phyloP scores from a whole-genome alignment of 2,888 invertebrate species.

The Oxystoma pomonae region DNA sequence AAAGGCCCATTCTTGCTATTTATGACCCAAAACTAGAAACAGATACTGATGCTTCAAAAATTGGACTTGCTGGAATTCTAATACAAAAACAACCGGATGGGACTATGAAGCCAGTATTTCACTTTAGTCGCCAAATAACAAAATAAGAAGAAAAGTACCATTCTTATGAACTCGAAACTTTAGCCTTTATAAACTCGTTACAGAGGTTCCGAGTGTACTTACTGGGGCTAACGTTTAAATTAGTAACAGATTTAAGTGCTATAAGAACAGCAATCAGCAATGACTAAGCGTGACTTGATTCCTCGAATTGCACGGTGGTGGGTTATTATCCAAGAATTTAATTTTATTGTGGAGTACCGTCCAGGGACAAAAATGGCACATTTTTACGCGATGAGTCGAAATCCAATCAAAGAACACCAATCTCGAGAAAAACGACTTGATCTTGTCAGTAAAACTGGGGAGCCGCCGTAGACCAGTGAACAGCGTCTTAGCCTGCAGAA shows the following conservation, averaged over 20 bases:
- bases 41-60: constrained; percentile 24
- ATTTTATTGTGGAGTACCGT: too few species aligned
- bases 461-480: too few species aligned
- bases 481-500: too few species aligned
- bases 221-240: constrained; percentile 31
- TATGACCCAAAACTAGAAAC: too few species aligned
- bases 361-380: constrained; percentile 1
- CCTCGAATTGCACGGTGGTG: too few species aligned
- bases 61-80: constrained; percentile 22
- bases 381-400: background rate
- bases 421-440: background rate
- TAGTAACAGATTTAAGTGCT: constrained; percentile 38
- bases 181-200: constrained; percentile 37
- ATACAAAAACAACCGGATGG: constrained; percentile 16
- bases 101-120: constrained; percentile 12
- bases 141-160: constrained; percentile 13
- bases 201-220: constrained; percentile 38
- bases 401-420: background rate
- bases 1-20: too few species aligned
- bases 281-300: constrained; percentile 32
- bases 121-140: constrained; percentile 18
- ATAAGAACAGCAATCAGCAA: constrained; percentile 30
- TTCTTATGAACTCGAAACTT: too few species aligned
- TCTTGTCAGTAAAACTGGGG: constrained; percentile 3
- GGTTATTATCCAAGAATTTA: constrained; percentile 31